Evolutionary conservation across 1,140 invertebrate genomes (phyloP).

Genomic region (Arctopsyche grandis): DNA sequence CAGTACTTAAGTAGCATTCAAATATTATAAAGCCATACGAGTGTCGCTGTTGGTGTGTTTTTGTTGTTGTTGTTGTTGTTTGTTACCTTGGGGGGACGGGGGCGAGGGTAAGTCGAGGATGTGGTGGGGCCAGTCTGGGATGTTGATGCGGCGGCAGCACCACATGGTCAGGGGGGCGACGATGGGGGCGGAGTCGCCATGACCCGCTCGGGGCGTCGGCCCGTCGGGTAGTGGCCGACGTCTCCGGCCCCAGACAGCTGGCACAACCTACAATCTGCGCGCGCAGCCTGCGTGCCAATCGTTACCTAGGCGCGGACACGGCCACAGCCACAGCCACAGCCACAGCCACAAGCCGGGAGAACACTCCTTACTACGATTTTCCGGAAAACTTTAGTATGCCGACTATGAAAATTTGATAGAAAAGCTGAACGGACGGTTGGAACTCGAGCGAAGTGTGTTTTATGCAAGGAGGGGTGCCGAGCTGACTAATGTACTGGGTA

Average conservation of each 20-base stretch:
- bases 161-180: constrained; percentile 39
- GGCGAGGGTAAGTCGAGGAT: constrained; percentile 1
- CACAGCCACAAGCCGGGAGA: background rate
- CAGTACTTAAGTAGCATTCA: too few relatives aligned
- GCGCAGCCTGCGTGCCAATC: constrained; percentile 19
- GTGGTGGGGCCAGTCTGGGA: constrained; percentile 48
- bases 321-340: background rate
- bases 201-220: constrained; percentile 49
- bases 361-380: background rate
- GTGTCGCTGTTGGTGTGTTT: too few relatives aligned
- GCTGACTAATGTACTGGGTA: too few relatives aligned
- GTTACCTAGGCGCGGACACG: background rate
- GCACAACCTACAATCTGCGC: constrained; percentile 17
- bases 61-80: too few relatives aligned
- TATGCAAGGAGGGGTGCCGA: too few relatives aligned
- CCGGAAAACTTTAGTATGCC: too few relatives aligned
- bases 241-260: constrained; percentile 13
- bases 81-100: background rate
- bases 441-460: too few relatives aligned
- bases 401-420: background rate
- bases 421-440: background rate
- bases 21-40: too few relatives aligned
- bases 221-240: constrained; percentile 25
- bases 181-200: constrained; percentile 15
- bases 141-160: constrained; percentile 52